A percentile compares a stretch with the other conserved stretches of the same genome.
Evolutionary conservation across 2,113 vertebrate species (phyloP).

Genomic region (Mobula hypostoma): DNA sequence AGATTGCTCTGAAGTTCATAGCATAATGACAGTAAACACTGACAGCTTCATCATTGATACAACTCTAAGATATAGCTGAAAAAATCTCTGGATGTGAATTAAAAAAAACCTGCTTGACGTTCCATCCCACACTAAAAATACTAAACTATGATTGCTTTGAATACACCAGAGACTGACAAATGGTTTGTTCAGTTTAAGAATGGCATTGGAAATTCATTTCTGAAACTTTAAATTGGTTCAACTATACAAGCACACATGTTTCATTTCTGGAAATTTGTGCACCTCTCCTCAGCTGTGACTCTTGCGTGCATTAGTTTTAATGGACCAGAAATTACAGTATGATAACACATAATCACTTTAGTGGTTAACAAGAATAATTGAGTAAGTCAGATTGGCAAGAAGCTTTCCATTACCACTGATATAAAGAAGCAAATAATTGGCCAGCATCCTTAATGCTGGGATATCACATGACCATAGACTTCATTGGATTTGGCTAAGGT

Average conservation of each 20-base stretch:
- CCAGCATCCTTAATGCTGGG: background rate
- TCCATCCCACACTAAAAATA: background rate
- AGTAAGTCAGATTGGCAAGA: background rate
- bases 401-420: background rate
- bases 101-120: background rate
- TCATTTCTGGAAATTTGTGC: background rate
- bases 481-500: background rate
- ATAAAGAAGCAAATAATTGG: background rate
- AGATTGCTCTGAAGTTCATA: too few species aligned
- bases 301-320: constrained; percentile 11
- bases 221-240: constrained; percentile 10
- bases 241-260: background rate
- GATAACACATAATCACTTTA: background rate
- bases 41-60: too few species aligned
- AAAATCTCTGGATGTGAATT: too few species aligned
- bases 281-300: background rate
- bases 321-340: constrained; percentile 18
- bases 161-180: background rate
- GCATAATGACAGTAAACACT: too few species aligned
- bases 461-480: background rate
- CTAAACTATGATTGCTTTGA: background rate
- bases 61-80: too few species aligned
- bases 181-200: background rate
- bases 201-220: background rate
- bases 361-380: background rate